Evolutionary conservation across 1,140 invertebrate species (phyloP), one percentile per base, ranked within the genome.

Genomic region (Neodiprion lecontei): DNA sequence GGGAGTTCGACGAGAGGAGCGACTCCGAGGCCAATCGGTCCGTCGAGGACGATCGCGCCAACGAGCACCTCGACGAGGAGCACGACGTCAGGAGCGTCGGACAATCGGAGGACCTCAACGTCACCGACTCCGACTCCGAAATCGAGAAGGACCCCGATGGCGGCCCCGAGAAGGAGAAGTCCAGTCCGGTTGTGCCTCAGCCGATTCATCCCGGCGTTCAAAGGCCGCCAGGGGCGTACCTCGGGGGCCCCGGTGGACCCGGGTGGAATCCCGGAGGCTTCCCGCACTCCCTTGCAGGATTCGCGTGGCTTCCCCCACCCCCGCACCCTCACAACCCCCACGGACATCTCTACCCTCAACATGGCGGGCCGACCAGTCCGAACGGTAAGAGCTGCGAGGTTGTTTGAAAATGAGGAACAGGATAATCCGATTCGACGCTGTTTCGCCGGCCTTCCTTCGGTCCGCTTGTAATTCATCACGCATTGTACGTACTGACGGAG

Each of bases 111-210:
- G 88, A 89, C 74, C 79, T 89, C 7, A 89, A 89, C 76, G 88
- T 89, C 28, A 86, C 88, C 85, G 88, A 89, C 75, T 89, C 88
- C 76, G 88, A 89, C 70, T 85, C 82, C 74, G 87, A 88, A 72
- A 68, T 85, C 68, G 86, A 88, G 72, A 80, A 81, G 72, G 87
- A 87, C 23, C 67, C 82, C 40, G 85, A 86, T 48, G 74, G 70
- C 80, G 47, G 47, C 74, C 79, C 73, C 79, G 83, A 87, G 70
- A 87, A 88, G 74, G 86, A 86, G 75, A 88, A 88, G 70, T 85
- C 87, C 12, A 87, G 86, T 70, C 87, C 87, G 48, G 82, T 89
- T 74, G 84, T 89, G 76, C 88, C 87, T 67, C 88, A 89, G 70
- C 88, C 88, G 47, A 89, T 89, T 71, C 88, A 89, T 74, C 86